Base-by-base conservation (phyloP, 2,797 vertebrate species). In the Heliangelus exortis region DNA sequence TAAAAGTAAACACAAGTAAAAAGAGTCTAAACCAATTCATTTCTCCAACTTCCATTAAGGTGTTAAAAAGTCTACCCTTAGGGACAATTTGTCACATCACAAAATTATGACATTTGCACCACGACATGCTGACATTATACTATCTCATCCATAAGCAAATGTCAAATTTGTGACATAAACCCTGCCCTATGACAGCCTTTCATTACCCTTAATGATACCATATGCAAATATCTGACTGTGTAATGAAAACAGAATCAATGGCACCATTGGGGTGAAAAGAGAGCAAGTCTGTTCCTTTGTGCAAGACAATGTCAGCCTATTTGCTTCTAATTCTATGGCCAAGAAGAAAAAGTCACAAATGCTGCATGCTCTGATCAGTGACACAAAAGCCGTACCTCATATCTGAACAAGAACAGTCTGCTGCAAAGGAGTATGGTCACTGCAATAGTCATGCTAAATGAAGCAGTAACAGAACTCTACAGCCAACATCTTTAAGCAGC, bases 91-190 rank as follows among this genome's bases (percentile, higher is more conserved):
- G 69, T 88, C 92, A 86, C 73, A 84, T 76, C 74, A 86, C 67
- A 79, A 88, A 91, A 91, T 19, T 12, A 59, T 89, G 89, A 50
- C 93, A 94, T 95, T 91, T 85, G 55, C 33, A 43, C 53, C 85
- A 71, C 0, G 0, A 84, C 33, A 34, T 22, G 33, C 76, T 94
- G 84, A 82, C 87, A 88, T 95, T 91, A 86, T 57, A 65, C 36
- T 33, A 31, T 23, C n/a, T 25, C 25, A 58, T 75, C 84, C 95
- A 84, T 62, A 80, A 55, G 61, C 43, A 90, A 88, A 84, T 87
- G 71, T 77, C 90, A 65, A 45, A 15, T 84, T 73, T 81, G 62
- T 91, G 92, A 88, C 91, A 92, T 15, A 88, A 84, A 75, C 28
- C n/a, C 1, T 41, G 54, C 59, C 78, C 67, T 71, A 34, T 26